Base-by-base conservation (phyloP, 2,113 vertebrate genomes). In the Lagopus leucura region DNA sequence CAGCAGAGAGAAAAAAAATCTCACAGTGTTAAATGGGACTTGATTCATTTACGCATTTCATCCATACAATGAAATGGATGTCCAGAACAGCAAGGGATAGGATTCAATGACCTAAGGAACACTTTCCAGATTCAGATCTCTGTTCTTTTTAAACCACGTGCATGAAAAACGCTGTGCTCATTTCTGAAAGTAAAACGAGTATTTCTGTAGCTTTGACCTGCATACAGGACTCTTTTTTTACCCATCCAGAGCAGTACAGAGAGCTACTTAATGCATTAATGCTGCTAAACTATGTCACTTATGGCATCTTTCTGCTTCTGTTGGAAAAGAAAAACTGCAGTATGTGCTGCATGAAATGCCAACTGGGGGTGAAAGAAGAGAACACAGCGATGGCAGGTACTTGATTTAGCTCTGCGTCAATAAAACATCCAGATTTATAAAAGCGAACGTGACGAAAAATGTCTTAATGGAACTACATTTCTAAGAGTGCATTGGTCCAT, bases 321-420 rank as follows among this genome's bases (percentile, higher is more conserved):
- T 86, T 94, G 73, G 61, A 69, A 91, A 91, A 88, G 93, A 75
- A 93, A 95, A 95, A 90, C 94, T 95, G 95, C 91, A 97, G 88
- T 86, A 97, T 96, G 91, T 94, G 93, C 93, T 96, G 91, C 96
- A 95, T 90, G 93, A 95, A 95, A 96, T 94, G 93, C 94, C 95
- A 94, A 93, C 93, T 95, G 95, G 91, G 93, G 89, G 88, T 91
- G 88, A 70, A 78, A 92, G 89, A 90, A 94, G 88, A 90, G 70
- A 94, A 76, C 3, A 57, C 48, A 72, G 94, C 32, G 91, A 93
- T 89, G 94, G 94, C 95, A 97, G 94, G 83, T 65, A 91, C 91
- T 93, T 72, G 79, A 94, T 97, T 95, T 96, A 95, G 80, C 88
- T 90, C 82, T 91, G 82, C 85, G 88, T 92, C 94, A 94, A 90